Percentiles rank a stretch among this genome's conserved stretches.
Evolutionary conservation across 2,888 invertebrate genomes (phyloP).

Genomic region (Leucophora obtusa): DNA sequence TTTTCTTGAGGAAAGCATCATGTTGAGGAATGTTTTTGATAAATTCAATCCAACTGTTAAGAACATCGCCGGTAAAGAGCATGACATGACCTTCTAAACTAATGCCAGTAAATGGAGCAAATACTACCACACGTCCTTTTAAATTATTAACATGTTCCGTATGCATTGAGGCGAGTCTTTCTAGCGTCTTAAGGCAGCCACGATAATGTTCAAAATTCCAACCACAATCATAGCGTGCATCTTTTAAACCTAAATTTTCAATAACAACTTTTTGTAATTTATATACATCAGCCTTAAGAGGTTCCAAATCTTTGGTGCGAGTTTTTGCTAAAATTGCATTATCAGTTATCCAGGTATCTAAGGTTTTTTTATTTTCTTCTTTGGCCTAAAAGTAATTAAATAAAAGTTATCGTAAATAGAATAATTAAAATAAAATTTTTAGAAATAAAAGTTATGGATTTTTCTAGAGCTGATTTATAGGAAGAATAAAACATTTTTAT

Average conservation of each 20-base stretch:
- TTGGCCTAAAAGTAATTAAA: slow-evolving; percentile 53
- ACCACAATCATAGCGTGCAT: slow-evolving; percentile 88
- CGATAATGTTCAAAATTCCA: slow-evolving; percentile 94
- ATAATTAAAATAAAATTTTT: background rate
- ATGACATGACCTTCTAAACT: slow-evolving; percentile 93
- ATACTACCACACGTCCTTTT: slow-evolving; percentile 87
- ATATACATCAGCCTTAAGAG: slow-evolving; percentile 86
- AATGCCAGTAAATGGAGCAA: slow-evolving; percentile 94
- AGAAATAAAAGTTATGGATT: too few species aligned
- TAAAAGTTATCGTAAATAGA: background rate
- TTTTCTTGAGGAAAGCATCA: slow-evolving; percentile 85
- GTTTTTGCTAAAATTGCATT: slow-evolving; percentile 84
- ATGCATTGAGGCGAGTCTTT: slow-evolving; percentile 87
- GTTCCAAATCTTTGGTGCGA: slow-evolving; percentile 84
- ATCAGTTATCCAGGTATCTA: slow-evolving; percentile 83
- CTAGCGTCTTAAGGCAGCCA: slow-evolving; percentile 92
- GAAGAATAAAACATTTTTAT: too few species aligned
- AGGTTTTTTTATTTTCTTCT: slow-evolving; percentile 67
- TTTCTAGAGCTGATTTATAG: too few species aligned
- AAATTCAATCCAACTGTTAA: slow-evolving; percentile 94
- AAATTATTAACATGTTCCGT: slow-evolving; percentile 84
- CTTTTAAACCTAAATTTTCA: slow-evolving; percentile 80
- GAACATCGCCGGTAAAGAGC: slow-evolving; percentile 94
- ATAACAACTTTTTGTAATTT: slow-evolving; percentile 75
- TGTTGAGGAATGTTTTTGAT: slow-evolving; percentile 89